Base-by-base conservation (phyloP, 1,140 invertebrate species). In the Magallana gigas region DNA sequence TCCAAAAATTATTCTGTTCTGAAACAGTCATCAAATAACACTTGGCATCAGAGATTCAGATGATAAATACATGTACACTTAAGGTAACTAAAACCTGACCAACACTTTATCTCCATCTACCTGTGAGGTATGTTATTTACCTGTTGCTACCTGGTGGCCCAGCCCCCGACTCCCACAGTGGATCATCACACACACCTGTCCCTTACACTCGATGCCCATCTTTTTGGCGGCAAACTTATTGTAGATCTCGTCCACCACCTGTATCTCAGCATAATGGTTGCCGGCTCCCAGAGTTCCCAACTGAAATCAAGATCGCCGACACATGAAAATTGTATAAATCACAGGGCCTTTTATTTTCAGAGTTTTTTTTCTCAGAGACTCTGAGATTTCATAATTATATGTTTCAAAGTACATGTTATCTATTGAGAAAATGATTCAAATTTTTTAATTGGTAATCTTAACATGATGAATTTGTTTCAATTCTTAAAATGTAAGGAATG, bases 221-320 rank as follows among this genome's bases (percentile, higher is more conserved):
- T 99, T 99, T 85, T 96, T 97, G 80, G 99, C 99, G 91, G 98
- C 98, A 96, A 97, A 98, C 95, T 99, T 98, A 94, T 99, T 98
- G 95, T 96, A 99, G 91, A 99, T 99, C 96, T 99, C 98, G 95
- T 99, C 99, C 4, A 99, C 99, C 0, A 99, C 98, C 93, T 97
- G 96, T 93, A 99, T 99, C 96, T 99, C 99, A 8, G 99, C 98
- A 96, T 99, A 99, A 94, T 99, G 99, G 95, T 99, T 99, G 60
- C 99, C 99, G 90, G 99, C 99, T 81, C 99, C 99, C 81, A 99
- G 95, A 16, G 99, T 99, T 87, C 99, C 99, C 83, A 99, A 95
- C 96, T 94, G 88, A 6, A 92, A 91, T 48, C 36, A 4, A 48
- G 36, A 16, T 57, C 14, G 3, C 14, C 14, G n/a, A 57, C 16